These are phyloP conservation scores for Parascotia fuliginaria DNA, from an alignment of 2,888 invertebrate species.

Conservation along the genomic window DNA sequence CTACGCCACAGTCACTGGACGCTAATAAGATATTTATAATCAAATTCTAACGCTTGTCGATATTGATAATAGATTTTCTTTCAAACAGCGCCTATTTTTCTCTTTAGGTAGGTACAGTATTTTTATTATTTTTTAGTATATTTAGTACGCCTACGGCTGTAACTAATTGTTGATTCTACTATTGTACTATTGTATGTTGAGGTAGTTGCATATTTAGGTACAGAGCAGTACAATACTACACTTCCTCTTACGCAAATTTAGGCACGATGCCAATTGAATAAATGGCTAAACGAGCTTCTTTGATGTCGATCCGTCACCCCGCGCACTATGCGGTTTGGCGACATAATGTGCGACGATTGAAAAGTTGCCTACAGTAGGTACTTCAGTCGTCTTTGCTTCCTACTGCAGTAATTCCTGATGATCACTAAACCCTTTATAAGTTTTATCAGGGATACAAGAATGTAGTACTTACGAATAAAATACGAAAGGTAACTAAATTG, in stretches of 20 bases:
- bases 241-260: constrained; percentile 10
- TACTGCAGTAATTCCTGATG: no score
- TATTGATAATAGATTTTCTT: no score
- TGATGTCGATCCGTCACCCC: constrained; percentile 1
- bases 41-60: neutral
- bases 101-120: neutral
- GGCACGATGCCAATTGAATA: constrained; percentile 36
- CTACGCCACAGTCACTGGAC: no score
- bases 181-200: constrained; percentile 1
- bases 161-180: neutral
- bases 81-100: neutral
- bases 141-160: neutral
- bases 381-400: no score
- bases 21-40: no score
- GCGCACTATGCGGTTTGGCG: neutral
- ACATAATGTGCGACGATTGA: no score
- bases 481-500: no score
- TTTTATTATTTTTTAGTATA: neutral
- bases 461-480: no score
- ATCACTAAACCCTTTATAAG: no score
- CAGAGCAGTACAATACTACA: neutral
- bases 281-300: constrained; percentile 29
- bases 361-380: no score
- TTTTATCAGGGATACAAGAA: no score
- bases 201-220: neutral